phyloP scores from a whole-genome alignment of 2,797 vertebrate species.

The Poeciliopsis presidionis region DNA sequence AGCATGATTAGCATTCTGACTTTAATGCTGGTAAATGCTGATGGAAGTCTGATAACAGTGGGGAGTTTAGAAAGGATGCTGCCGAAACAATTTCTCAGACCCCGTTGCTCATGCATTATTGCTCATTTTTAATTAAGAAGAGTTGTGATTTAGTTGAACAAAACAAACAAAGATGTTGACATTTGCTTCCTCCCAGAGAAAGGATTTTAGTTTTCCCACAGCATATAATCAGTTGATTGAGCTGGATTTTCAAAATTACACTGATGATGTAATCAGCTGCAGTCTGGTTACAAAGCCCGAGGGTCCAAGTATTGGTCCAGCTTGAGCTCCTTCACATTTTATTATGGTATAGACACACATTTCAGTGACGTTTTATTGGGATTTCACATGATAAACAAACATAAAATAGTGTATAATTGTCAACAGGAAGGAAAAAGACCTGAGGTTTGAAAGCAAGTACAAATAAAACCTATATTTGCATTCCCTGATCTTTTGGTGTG shows the following conservation, averaged over 20 bases:
- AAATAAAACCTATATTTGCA: background rate
- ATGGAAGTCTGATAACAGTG: slow-evolving; percentile 11
- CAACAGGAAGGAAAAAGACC: background rate
- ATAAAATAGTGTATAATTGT: background rate
- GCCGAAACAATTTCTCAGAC: background rate
- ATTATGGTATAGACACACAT: background rate
- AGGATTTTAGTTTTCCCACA: slow-evolving; percentile 1
- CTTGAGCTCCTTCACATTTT: background rate
- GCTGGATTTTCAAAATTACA: slow-evolving; percentile 2
- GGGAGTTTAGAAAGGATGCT: background rate
- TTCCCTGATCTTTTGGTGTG: background rate
- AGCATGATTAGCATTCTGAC: slow-evolving; percentile 5
- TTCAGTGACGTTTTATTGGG: background rate
- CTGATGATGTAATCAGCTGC: slow-evolving; percentile 14
- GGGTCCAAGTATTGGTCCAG: background rate
- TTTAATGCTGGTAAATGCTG: slow-evolving; percentile 11
- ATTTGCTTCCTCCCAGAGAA: slow-evolving; percentile 1
- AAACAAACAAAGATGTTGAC: slow-evolving; percentile 5
- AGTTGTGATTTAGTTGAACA: slow-evolving; percentile 1
- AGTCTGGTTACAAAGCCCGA: background rate
- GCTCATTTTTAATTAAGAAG: slow-evolving; percentile 18
- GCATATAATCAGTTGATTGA: background rate
- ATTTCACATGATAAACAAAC: background rate
- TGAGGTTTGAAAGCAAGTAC: background rate
- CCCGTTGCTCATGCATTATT: slow-evolving; percentile 4